Percentiles rank a stretch among this genome's conserved stretches.
These are phyloP conservation scores for Chlamydotis undulata DNA, from an alignment of 2,113 vertebrate species.

Conservation along the genomic window DNA sequence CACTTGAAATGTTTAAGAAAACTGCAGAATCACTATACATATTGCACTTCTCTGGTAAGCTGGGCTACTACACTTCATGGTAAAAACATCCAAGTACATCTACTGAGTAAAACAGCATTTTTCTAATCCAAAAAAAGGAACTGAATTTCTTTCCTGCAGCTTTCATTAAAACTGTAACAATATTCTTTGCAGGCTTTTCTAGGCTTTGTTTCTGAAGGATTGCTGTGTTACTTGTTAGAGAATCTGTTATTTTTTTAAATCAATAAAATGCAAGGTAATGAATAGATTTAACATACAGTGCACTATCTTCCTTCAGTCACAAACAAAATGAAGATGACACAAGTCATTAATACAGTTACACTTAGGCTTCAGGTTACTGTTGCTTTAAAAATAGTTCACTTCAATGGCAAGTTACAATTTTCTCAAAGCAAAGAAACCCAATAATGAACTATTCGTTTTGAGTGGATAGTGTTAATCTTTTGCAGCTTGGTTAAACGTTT, in stretches of 20 bases:
- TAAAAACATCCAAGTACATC: constrained; percentile 62
- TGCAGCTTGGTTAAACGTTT: constrained; percentile 44
- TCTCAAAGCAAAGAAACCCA: constrained; percentile 33
- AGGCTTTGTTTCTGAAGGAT: constrained; percentile 59
- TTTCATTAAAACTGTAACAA: constrained; percentile 47
- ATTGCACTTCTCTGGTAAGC: constrained; percentile 77
- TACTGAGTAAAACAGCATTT: constrained; percentile 47
- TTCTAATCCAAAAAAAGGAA: constrained; percentile 48
- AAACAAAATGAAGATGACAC: constrained; percentile 54
- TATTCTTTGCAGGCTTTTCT: constrained; percentile 40
- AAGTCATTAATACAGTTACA: constrained; percentile 62
- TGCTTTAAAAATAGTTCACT: constrained; percentile 9
- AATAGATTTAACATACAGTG: constrained; percentile 43
- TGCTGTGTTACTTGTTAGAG: constrained; percentile 42
- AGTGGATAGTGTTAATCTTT: constrained; percentile 43
- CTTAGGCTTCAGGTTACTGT: constrained; percentile 46
- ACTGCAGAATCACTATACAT: constrained; percentile 72
- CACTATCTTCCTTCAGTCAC: constrained; percentile 48
- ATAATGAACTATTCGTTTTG: not conserved
- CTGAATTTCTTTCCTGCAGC: constrained; percentile 54
- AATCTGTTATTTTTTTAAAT: not conserved
- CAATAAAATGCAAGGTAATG: constrained; percentile 24
- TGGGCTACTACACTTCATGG: constrained; percentile 58
- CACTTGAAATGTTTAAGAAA: constrained; percentile 69
- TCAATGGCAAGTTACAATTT: constrained; percentile 2